These are phyloP conservation scores for Drosophila insularis DNA, from an alignment of 1,140 invertebrate genomes.

Conservation along the genomic window DNA sequence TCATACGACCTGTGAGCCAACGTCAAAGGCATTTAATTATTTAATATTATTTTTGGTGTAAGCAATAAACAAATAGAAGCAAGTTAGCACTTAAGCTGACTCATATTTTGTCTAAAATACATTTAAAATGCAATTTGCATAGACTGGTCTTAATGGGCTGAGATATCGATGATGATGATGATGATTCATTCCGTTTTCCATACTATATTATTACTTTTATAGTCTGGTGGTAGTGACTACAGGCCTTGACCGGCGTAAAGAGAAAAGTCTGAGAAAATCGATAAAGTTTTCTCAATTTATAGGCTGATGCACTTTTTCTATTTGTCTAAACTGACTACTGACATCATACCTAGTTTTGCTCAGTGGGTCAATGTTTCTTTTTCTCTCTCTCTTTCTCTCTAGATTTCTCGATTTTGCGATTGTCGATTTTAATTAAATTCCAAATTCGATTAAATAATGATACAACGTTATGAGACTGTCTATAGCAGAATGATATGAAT, in stretches of 20 bases:
- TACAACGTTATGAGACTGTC: not conserved
- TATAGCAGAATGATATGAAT: constrained; percentile 2
- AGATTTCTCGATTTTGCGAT: constrained; percentile 10
- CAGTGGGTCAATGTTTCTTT: constrained; percentile 70
- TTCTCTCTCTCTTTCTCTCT: constrained; percentile 34
- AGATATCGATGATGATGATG: constrained; percentile 36
- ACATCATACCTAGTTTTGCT: constrained; percentile 64
- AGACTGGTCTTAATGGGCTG: constrained; percentile 19
- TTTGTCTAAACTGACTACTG: constrained; percentile 31
- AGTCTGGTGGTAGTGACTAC: not conserved
- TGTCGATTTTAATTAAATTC: constrained; percentile 62
- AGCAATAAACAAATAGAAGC: constrained; percentile 36
- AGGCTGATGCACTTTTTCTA: constrained; percentile 11
- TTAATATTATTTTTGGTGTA: constrained; percentile 23
- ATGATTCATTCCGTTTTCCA: constrained; percentile 50
- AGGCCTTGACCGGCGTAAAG: constrained; percentile 4
- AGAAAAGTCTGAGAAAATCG: constrained; percentile 54
- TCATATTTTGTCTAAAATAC: constrained; percentile 15
- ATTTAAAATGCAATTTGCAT: constrained; percentile 41
- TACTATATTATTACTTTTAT: not conserved
- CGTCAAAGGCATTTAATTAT: constrained; percentile 30
- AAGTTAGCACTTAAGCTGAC: constrained; percentile 23
- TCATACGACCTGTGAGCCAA: constrained; percentile 37
- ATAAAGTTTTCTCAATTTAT: constrained; percentile 65
- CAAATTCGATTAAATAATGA: constrained; percentile 31